Evolutionary conservation across 2,888 invertebrate species (phyloP).

Genomic region (Aleiodes alternator): DNA sequence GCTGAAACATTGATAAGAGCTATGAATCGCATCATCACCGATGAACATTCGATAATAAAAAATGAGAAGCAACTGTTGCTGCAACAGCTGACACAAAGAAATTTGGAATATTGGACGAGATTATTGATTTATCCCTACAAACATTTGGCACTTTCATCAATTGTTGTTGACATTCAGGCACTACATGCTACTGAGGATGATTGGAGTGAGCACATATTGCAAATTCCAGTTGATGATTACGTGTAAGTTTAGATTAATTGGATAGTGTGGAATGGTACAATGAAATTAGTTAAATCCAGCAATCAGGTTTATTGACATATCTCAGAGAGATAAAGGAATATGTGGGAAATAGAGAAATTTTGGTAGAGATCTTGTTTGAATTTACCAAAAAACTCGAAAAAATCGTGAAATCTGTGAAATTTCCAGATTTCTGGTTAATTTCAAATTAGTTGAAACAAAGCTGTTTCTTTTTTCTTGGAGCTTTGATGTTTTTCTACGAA

Average conservation of each 20-base stretch:
- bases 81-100: constrained; percentile 72
- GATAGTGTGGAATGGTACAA: not conserved
- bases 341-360: too few relatives aligned
- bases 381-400: too few relatives aligned
- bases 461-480: too few relatives aligned
- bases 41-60: constrained; percentile 82
- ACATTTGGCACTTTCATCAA: constrained; percentile 69
- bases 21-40: constrained; percentile 81
- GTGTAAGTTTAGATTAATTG: constrained; percentile 61
- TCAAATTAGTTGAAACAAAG: too few relatives aligned
- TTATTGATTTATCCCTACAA: constrained; percentile 64
- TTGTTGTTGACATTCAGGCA: constrained; percentile 71
- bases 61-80: constrained; percentile 77
- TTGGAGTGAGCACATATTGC: constrained; percentile 66
- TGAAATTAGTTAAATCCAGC: too few relatives aligned
- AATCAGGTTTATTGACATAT: too few relatives aligned
- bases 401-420: too few relatives aligned
- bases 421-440: too few relatives aligned
- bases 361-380: too few relatives aligned
- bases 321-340: too few relatives aligned
- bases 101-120: constrained; percentile 73
- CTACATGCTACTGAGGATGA: constrained; percentile 65
- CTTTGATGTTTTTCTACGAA: too few relatives aligned
- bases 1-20: constrained; percentile 80
- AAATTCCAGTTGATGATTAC: constrained; percentile 67